Percentiles rank a stretch among this genome's conserved stretches.
Conservation (phyloP, 2,888 invertebrate genomes). For the Lypha dubia region DNA sequence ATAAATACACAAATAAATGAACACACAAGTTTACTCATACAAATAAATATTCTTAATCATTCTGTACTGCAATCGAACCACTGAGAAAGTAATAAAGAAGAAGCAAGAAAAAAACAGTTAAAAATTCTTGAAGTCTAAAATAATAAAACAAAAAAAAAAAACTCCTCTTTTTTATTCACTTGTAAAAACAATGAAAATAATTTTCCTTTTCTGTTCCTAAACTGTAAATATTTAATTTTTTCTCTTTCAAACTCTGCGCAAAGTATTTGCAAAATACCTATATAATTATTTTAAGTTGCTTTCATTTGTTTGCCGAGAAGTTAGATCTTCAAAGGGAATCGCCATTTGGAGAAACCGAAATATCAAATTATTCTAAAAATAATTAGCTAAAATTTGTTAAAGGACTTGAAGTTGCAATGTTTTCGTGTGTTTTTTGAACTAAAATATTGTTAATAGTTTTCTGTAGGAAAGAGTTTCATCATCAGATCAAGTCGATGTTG, state of each 20-base stretch:
- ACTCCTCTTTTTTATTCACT: background rate
- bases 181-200: background rate
- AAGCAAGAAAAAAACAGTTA: background rate
- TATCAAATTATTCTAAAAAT: too few species aligned
- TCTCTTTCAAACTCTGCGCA: background rate
- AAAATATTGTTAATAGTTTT: too few species aligned
- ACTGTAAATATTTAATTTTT: background rate
- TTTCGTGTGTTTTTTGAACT: too few species aligned
- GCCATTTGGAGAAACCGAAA: too few species aligned
- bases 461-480: too few species aligned
- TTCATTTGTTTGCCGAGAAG: background rate
- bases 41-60: slow-evolving; percentile 14
- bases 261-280: background rate
- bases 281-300: background rate
- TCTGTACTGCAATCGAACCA: background rate
- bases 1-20: slow-evolving; percentile 10
- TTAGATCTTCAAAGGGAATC: too few species aligned
- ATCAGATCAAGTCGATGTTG: too few species aligned
- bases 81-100: background rate
- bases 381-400: too few species aligned
- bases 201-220: slow-evolving; percentile 14
- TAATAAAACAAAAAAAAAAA: slow-evolving; percentile 7
- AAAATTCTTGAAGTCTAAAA: background rate
- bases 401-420: too few species aligned
- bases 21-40: slow-evolving; percentile 4